Conservation (phyloP, 2,888 invertebrate species). For the Aphodius sticticus region DNA sequence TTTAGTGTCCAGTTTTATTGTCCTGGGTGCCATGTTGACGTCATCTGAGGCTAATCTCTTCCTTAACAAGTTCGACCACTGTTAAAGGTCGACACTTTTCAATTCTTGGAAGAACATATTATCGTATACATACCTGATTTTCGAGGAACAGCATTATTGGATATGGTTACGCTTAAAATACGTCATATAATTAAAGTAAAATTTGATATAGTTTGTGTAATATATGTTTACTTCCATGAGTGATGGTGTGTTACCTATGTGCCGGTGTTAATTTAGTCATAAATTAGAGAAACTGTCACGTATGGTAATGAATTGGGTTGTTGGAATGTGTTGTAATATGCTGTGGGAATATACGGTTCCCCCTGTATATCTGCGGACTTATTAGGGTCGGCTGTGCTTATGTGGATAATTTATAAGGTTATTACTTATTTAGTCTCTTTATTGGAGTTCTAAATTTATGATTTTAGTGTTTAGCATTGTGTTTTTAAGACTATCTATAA, state of each 20-base stretch:
- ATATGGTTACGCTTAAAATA: no score
- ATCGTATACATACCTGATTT: no score
- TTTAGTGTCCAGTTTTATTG: constrained; percentile 27
- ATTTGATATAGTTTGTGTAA: no score
- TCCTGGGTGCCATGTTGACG: constrained; percentile 28
- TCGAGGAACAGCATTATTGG: no score
- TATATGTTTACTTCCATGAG: not conserved
- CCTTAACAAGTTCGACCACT: not conserved
- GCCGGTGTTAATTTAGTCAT: constrained; percentile 32
- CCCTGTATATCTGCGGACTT: constrained; percentile 7
- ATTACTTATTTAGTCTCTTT: no score
- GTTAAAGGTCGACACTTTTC: not conserved
- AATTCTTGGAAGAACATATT: not conserved
- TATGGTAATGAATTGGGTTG: constrained; percentile 36
- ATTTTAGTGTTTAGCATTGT: no score
- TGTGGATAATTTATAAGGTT: no score
- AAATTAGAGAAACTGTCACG: constrained; percentile 38
- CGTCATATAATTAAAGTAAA: no score
- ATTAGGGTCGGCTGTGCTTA: not conserved
- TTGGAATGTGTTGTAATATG: constrained; percentile 13
- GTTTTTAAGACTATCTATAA: no score
- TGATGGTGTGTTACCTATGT: not conserved
- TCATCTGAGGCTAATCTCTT: constrained; percentile 21
- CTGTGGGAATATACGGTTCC: not conserved
- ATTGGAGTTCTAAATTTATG: no score